Evolutionary conservation across 2,888 invertebrate genomes (phyloP), one percentile per base, ranked within the genome.

Genomic region (Calameuta pallipes): DNA sequence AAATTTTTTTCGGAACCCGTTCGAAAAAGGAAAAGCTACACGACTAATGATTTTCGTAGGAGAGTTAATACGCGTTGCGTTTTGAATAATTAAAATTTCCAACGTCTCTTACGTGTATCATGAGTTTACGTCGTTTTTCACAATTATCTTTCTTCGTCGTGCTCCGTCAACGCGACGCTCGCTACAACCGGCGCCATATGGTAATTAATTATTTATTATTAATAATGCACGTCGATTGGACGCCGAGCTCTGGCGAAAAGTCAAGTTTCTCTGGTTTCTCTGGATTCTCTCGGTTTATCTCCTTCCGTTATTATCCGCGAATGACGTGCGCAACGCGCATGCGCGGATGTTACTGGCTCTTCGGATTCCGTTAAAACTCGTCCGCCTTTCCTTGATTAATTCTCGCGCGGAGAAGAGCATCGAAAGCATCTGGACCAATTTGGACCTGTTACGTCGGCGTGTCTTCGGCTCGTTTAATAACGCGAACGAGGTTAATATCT

Each of bases 221-320:
- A 85, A 85, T 87, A 87, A 88, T 85, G 85, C 85, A 88, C 83
- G 84, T 83, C 85, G 82, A 85, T 84, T 80, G 83, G 83, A 85
- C 82, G 83, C 83, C 85, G 83, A 84, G 81, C 82, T 79, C 80
- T 84, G 85, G 82, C 82, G 80, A 83, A 82, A 79, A 81, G 79
- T 30, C 56, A 56, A 56, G 23, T 56, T 56, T 56, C 56, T 56
- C 56, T 56, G 56, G 23, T 56, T 56, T 56, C 56, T 56, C 56
- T 56, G 56, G 9, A 56, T 56, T 56, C 56, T 23, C 56, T 23
- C 56, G 56, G 23, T 56, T 56, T 2, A 9, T 56, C 23, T 56
- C 11, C 12, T 37, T 37, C 13, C 37, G 13, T 37, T 13, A 3
- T 0, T 37, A 1, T 12, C 12, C 37, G 12, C 37, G 37, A 37